A percentile compares a stretch with the other conserved stretches of the same genome.
Evolutionary conservation across 2,888 invertebrate genomes (phyloP).

Genomic region (Xylota sylvarum): DNA sequence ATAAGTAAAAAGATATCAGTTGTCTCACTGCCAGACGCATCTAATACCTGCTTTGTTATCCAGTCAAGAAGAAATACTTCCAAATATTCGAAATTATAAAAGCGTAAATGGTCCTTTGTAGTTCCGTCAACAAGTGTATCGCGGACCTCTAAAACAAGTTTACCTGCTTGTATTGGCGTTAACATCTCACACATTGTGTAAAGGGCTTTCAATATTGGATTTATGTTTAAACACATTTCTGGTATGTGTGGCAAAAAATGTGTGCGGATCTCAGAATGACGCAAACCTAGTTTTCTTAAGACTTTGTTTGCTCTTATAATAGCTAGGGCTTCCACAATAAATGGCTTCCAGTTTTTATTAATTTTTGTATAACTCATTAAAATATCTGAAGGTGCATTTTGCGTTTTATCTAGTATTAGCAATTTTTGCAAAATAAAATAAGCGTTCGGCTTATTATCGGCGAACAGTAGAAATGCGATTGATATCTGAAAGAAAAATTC

Average conservation of each 20-base stretch:
- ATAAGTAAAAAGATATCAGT: conserved; percentile 81
- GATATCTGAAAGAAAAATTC: conserved; percentile 79
- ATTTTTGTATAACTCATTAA: conserved; percentile 81
- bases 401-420: conserved; percentile 77
- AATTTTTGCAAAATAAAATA: conserved; percentile 81
- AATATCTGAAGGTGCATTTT: conserved; percentile 69
- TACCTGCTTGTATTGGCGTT: conserved; percentile 80
- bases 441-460: conserved; percentile 79
- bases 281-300: conserved; percentile 84
- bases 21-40: conserved; percentile 78
- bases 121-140: conserved; percentile 75
- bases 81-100: conserved; percentile 80
- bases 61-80: conserved; percentile 83
- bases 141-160: conserved; percentile 79
- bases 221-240: conserved; percentile 83
- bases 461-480: conserved; percentile 82
- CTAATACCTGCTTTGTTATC: conserved; percentile 80
- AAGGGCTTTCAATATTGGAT: conserved; percentile 85
- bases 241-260: conserved; percentile 83
- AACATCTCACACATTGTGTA: conserved; percentile 85
- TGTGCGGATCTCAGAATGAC: conserved; percentile 79
- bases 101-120: conserved; percentile 79
- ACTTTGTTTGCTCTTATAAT: conserved; percentile 84
- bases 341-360: conserved; percentile 84
- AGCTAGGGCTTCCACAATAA: conserved; percentile 86